Evolutionary conservation across 2,797 vertebrate species (phyloP), one percentile per base, ranked within the genome.

Genomic region (Cheirogaleus major): DNA sequence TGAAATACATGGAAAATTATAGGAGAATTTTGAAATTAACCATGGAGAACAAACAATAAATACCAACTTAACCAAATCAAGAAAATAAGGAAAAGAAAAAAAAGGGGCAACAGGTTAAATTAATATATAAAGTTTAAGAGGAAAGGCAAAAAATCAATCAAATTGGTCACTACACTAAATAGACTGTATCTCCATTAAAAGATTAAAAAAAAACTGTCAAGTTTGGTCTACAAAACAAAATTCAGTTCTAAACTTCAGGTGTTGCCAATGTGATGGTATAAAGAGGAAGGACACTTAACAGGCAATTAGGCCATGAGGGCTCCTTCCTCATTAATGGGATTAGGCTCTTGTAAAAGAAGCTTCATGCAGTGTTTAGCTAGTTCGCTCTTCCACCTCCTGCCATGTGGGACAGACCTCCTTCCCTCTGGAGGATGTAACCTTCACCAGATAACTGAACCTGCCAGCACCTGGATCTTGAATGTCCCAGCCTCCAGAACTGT

Each of bases 31-130:
- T 30, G 30, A 81, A 55, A 75, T 81, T 76, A 92, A 55, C 6
- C 80, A 86, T 35, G 0, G 27, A 4, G 15, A n/a, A 86, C 88
- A 27, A 91, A 65, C 22, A 76, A 61, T 45, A 91, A 67, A 70
- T n/a, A 43, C 18, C 14, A 82, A 76, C 30, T 81, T 65, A 65
- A 90, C 65, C 1, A 22, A 78, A 78, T 23, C 9, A 70, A 63
- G 11, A 76, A 83, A 97, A 90, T 72, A 27, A 76, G 65, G 45
- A 65, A 80, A 75, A 38, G 22, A 72, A 91, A 88, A 93, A 50
- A 43, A 22, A 4, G 38, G 4, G 12, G 23, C 32, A 90, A 35
- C 15, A 55, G 11, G 18, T 50, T 78, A 89, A 82, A 43, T 43
- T 73, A 55, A 85, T 57, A 72, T 6, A 73, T 48, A 91, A 59